These are phyloP conservation scores for Hippoglossus stenolepis DNA, from an alignment of 2,113 vertebrate species.

Conservation along the genomic window DNA sequence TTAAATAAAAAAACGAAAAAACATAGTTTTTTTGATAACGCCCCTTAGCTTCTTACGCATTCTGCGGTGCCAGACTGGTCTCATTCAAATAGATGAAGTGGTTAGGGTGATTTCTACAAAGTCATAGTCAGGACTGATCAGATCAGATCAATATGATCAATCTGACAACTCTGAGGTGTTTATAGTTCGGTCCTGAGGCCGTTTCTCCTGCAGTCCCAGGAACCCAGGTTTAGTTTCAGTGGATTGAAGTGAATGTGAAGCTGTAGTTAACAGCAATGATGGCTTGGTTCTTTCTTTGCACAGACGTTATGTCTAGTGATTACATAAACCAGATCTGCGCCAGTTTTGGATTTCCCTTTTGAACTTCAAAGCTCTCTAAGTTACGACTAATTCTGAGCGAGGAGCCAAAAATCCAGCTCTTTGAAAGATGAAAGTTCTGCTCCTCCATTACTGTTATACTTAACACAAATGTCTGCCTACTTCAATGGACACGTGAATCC, in stretches of 20 bases:
- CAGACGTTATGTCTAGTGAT: conserved; percentile 45
- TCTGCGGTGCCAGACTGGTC: too few relatives aligned
- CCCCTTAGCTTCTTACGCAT: too few relatives aligned
- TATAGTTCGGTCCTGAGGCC: conserved; percentile 23
- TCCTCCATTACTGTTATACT: conserved; percentile 42
- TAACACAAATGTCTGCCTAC: conserved; percentile 12
- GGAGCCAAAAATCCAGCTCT: conserved; percentile 47
- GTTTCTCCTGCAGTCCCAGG: conserved; percentile 18
- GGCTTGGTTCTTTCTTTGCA: conserved; percentile 35
- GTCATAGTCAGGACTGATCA: neutral
- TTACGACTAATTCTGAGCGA: conserved; percentile 38
- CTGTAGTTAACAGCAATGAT: conserved; percentile 40
- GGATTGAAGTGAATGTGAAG: conserved; percentile 29
- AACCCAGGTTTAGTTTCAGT: conserved; percentile 33
- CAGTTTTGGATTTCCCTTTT: conserved; percentile 55
- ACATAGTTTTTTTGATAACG: too few relatives aligned
- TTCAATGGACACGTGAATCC: conserved; percentile 23
- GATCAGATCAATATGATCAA: neutral
- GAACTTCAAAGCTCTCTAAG: conserved; percentile 62
- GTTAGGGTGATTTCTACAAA: too few relatives aligned
- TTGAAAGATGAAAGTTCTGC: conserved; percentile 58
- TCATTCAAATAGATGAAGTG: too few relatives aligned
- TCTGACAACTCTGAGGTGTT: neutral
- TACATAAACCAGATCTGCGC: conserved; percentile 25
- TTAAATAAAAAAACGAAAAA: too few relatives aligned